phyloP scores from a whole-genome alignment of 2,113 vertebrate genomes.

The Hyla sarda region DNA sequence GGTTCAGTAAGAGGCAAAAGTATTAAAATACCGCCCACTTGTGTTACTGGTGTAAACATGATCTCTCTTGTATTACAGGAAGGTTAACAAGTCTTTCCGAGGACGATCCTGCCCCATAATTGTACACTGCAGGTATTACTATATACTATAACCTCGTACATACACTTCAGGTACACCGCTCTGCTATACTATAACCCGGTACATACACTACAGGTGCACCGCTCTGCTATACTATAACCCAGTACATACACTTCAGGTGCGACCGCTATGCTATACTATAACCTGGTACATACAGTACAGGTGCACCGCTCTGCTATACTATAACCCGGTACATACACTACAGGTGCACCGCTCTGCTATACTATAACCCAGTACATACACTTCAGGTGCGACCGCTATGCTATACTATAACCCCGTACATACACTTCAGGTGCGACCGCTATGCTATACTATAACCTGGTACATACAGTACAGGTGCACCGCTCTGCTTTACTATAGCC shows the following conservation, averaged over 20 bases:
- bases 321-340: background rate
- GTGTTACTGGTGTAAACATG: background rate
- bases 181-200: background rate
- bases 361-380: background rate
- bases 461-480: no score
- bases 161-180: background rate
- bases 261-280: background rate
- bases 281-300: background rate
- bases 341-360: background rate
- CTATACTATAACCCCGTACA: background rate
- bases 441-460: no score
- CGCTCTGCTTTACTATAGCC: background rate
- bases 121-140: slow-evolving; percentile 93
- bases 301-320: background rate
- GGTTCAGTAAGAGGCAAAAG: background rate
- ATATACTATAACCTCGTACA: background rate
- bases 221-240: background rate
- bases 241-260: background rate
- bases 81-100: slow-evolving; percentile 98
- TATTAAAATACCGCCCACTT: background rate
- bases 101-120: slow-evolving; percentile 97
- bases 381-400: background rate
- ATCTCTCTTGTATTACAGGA: slow-evolving; percentile 82
- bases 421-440: background rate
- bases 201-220: background rate